A percentile compares a stretch with the other conserved stretches of the same genome.
These are phyloP conservation scores for Onychomys leucogaster DNA, from an alignment of 2,797 vertebrate species.

Conservation along the genomic window DNA sequence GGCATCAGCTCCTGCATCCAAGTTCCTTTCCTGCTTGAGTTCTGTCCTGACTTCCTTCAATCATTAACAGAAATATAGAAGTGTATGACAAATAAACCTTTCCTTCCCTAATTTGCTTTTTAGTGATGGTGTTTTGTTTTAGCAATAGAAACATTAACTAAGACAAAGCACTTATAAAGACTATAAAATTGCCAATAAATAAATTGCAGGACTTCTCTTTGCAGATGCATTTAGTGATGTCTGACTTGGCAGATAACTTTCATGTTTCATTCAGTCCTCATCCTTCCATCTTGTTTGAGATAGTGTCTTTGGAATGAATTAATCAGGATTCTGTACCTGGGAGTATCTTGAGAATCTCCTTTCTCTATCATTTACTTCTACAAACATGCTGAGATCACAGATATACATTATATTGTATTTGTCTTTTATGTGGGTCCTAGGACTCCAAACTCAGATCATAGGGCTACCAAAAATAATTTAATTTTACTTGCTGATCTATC, in stretches of 20 bases:
- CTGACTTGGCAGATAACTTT: neutral
- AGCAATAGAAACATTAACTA: neutral
- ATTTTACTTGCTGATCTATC: neutral
- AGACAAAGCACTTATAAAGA: too few species aligned
- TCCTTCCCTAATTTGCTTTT: neutral
- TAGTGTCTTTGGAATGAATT: neutral
- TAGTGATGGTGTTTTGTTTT: neutral
- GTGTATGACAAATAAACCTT: neutral
- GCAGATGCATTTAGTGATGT: neutral
- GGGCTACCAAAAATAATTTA: neutral
- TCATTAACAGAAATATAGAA: neutral
- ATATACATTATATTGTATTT: neutral
- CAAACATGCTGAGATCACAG: neutral
- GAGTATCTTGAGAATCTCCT: neutral
- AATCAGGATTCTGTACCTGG: neutral
- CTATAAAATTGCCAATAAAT: slow-evolving; percentile 22
- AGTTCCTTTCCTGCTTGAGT: neutral
- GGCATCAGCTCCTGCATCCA: neutral
- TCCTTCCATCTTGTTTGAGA: neutral
- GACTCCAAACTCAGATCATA: too few species aligned
- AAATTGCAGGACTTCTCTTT: neutral
- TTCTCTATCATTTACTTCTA: neutral
- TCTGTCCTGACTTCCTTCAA: neutral
- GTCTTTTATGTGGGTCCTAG: neutral
- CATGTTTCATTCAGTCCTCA: neutral